Evolutionary conservation across 2,113 vertebrate genomes (phyloP).

Genomic region (Erpornis zantholeuca): DNA sequence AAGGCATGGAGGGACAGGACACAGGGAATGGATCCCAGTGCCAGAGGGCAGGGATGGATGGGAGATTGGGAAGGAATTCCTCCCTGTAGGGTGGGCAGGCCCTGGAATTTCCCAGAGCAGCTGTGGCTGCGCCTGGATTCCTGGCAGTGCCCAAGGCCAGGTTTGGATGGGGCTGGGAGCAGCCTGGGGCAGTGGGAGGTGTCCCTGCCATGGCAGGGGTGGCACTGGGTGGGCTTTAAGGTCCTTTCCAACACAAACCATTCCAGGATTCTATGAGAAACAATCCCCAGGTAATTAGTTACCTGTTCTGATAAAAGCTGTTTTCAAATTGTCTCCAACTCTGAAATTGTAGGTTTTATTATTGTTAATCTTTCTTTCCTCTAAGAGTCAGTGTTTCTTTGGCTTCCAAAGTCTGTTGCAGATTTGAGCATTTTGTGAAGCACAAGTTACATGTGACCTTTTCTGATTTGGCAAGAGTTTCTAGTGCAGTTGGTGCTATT

Average conservation of each 20-base stretch:
- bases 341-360: background rate
- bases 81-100: rapidly evolving
- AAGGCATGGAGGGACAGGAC: background rate
- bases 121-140: background rate
- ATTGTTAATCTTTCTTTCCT: background rate
- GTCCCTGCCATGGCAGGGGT: background rate
- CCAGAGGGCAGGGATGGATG: background rate
- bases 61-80: background rate
- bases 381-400: background rate
- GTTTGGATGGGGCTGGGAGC: rapidly evolving
- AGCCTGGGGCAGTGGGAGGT: background rate
- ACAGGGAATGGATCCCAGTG: background rate
- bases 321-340: background rate
- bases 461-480: background rate
- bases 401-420: background rate
- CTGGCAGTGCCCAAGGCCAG: background rate
- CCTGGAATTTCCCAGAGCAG: background rate
- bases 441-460: background rate
- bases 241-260: background rate
- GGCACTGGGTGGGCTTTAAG: background rate
- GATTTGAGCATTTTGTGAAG: background rate
- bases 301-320: background rate
- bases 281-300: background rate
- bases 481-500: constrained; percentile 9
- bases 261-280: background rate